Percentiles rank a stretch among this genome's conserved stretches.
phyloP scores from a whole-genome alignment of 2,797 vertebrate species.

The Thamnophis elegans region DNA sequence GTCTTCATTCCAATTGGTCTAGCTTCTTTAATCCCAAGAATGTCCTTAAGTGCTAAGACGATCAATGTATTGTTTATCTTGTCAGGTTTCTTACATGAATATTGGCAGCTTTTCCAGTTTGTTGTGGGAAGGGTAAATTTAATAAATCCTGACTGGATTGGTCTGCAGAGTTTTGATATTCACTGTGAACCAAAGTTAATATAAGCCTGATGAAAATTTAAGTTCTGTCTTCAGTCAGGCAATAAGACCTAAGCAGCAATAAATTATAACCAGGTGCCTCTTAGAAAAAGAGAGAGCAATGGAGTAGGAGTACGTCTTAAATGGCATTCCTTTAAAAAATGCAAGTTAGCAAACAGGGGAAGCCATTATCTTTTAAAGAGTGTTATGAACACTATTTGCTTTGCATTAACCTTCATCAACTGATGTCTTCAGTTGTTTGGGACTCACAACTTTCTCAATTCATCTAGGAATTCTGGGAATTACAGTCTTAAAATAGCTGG shows the following conservation, averaged over 20 bases:
- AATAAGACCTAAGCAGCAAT: constrained; percentile 13
- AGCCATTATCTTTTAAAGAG: background rate
- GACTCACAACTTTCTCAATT: background rate
- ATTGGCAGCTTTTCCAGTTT: background rate
- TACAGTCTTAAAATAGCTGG: background rate
- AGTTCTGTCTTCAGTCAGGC: constrained; percentile 2
- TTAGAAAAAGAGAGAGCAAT: background rate
- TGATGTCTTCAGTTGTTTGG: background rate
- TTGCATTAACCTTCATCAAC: background rate
- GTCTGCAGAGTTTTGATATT: background rate
- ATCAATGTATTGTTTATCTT: background rate
- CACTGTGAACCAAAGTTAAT: constrained; percentile 24
- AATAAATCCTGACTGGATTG: constrained; percentile 5
- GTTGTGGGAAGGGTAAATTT: background rate
- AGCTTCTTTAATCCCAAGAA: constrained; percentile 20
- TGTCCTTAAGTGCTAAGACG: background rate
- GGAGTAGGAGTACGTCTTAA: background rate
- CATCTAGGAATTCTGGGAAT: background rate
- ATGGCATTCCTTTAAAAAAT: background rate
- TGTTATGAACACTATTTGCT: constrained; percentile 7
- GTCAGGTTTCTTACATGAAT: background rate
- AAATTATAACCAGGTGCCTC: background rate
- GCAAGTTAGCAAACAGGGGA: background rate
- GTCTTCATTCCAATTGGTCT: background rate
- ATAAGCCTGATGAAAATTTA: constrained; percentile 60